Evolutionary conservation across 2,888 invertebrate genomes (phyloP).

Genomic region (Sussaba pulchella): DNA sequence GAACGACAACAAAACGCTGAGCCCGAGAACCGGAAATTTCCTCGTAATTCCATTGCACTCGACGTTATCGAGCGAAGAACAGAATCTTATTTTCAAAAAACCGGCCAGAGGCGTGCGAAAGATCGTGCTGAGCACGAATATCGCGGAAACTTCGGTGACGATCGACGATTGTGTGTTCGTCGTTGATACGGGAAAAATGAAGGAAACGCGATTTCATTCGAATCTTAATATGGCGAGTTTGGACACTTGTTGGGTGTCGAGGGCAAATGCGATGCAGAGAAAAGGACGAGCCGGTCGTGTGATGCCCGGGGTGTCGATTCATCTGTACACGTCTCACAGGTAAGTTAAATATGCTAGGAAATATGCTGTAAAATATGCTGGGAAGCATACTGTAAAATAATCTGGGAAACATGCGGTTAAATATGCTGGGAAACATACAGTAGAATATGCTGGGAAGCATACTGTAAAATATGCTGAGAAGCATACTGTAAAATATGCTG

Average conservation of each 20-base stretch:
- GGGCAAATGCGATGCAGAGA: slow-evolving; percentile 95
- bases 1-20: slow-evolving; percentile 88
- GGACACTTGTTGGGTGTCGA: slow-evolving; percentile 95
- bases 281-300: slow-evolving; percentile 96
- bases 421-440: too few species aligned
- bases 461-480: too few species aligned
- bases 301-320: slow-evolving; percentile 94
- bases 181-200: slow-evolving; percentile 96
- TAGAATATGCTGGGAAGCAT: too few species aligned
- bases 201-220: slow-evolving; percentile 93
- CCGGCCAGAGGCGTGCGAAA: slow-evolving; percentile 91
- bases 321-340: slow-evolving; percentile 92
- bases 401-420: too few species aligned
- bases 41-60: slow-evolving; percentile 94
- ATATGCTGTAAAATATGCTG: too few species aligned
- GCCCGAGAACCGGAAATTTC: slow-evolving; percentile 88
- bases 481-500: too few species aligned
- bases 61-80: slow-evolving; percentile 93
- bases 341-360: slow-evolving; percentile 67
- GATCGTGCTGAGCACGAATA: slow-evolving; percentile 95
- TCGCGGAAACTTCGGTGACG: slow-evolving; percentile 98
- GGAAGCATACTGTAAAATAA: too few species aligned
- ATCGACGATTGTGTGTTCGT: slow-evolving; percentile 98
- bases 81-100: slow-evolving; percentile 90
- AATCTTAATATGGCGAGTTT: slow-evolving; percentile 95